A percentile compares a stretch with the other conserved stretches of the same genome.
These are phyloP conservation scores for Drosophila santomea DNA, from an alignment of 1,140 invertebrate species.

Conservation along the genomic window DNA sequence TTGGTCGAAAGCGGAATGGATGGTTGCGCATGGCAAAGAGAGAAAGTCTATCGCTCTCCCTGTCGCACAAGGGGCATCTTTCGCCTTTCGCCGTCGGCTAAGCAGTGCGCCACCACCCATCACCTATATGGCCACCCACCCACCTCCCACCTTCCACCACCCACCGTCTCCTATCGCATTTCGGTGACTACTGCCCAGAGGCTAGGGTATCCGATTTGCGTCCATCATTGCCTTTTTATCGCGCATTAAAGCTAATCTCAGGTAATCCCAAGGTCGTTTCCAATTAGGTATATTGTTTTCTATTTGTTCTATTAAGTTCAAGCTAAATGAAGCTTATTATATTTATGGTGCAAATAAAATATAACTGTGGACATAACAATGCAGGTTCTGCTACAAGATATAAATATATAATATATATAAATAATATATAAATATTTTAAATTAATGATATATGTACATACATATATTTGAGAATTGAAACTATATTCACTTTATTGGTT, in stretches of 20 bases:
- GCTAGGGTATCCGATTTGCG: not conserved
- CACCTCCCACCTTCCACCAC: not conserved
- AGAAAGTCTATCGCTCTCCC: constrained; percentile 23
- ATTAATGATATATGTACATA: too few species aligned
- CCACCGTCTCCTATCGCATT: not conserved
- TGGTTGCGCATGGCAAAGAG: constrained; percentile 65
- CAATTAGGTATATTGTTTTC: not conserved
- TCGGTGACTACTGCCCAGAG: not conserved
- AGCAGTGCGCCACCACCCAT: constrained; percentile 23
- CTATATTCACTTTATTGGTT: too few species aligned
- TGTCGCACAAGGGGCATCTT: constrained; percentile 11
- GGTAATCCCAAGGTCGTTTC: constrained; percentile 9
- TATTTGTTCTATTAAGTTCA: too few species aligned
- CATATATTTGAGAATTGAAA: too few species aligned
- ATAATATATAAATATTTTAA: not conserved
- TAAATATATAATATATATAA: too few species aligned
- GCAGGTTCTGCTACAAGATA: too few species aligned
- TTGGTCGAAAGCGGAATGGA: constrained; percentile 68
- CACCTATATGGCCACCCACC: not conserved
- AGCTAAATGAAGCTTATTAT: too few species aligned
- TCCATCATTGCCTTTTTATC: constrained; percentile 2
- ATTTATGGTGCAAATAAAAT: too few species aligned
- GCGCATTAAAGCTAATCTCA: not conserved
- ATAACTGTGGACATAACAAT: too few species aligned
- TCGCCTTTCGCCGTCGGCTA: constrained; percentile 25